These are phyloP conservation scores for Triplophysa yarkandensis DNA, from an alignment of 2,797 vertebrate species.

Conservation along the genomic window DNA sequence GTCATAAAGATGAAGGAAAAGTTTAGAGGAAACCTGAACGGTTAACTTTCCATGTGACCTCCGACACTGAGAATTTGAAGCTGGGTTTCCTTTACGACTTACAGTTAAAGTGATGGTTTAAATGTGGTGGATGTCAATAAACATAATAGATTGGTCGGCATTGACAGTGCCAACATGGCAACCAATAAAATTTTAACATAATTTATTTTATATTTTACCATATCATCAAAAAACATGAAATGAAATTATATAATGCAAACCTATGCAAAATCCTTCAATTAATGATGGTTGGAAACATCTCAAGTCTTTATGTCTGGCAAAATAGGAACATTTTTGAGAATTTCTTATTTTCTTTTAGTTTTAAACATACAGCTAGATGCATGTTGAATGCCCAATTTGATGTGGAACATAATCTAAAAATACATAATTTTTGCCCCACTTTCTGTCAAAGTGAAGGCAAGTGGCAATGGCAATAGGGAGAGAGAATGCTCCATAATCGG, in stretches of 20 bases:
- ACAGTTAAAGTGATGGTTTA: not conserved
- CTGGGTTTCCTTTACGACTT: not conserved
- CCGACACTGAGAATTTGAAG: constrained; percentile 53
- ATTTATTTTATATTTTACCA: not conserved
- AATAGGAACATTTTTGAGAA: not conserved
- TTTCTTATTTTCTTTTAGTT: no score
- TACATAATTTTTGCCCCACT: no score
- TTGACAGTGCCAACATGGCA: not conserved
- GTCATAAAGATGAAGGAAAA: constrained; percentile 58
- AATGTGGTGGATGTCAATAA: not conserved
- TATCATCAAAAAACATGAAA: not conserved
- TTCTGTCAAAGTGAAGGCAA: no score
- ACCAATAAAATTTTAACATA: no score
- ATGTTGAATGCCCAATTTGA: no score
- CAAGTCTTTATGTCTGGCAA: no score
- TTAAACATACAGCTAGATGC: no score
- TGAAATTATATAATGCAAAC: not conserved
- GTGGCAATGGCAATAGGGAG: no score
- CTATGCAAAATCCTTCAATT: not conserved
- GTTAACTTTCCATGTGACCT: constrained; percentile 67
- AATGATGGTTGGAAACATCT: no score
- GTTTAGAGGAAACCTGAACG: constrained; percentile 71
- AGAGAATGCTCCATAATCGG: no score
- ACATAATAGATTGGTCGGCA: not conserved
- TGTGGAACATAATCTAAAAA: no score